Percentiles rank a stretch among this genome's conserved stretches.
phyloP scores from a whole-genome alignment of 2,888 invertebrate species.

The Nymphalis c-album region DNA sequence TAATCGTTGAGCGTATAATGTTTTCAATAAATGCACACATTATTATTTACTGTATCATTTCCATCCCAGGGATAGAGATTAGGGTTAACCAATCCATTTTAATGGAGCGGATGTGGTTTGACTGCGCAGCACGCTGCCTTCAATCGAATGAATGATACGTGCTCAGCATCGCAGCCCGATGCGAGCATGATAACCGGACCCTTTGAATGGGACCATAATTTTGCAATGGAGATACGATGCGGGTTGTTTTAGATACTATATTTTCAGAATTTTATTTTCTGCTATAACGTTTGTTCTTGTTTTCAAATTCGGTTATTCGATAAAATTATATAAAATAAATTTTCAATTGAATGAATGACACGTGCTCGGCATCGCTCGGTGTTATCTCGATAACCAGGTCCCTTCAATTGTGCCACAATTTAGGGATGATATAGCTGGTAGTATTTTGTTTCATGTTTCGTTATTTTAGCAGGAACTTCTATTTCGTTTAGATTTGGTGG shows the following conservation, averaged over 20 bases:
- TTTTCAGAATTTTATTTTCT: background rate
- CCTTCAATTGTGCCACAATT: too few species aligned
- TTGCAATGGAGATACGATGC: constrained; percentile 34
- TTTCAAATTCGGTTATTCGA: too few species aligned
- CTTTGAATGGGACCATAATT: constrained; percentile 38
- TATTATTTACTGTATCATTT: constrained; percentile 14
- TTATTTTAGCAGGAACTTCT: too few species aligned
- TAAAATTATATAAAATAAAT: too few species aligned
- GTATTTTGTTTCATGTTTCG: too few species aligned
- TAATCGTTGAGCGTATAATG: background rate
- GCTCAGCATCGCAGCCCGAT: constrained; percentile 38
- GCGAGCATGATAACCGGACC: constrained; percentile 30
- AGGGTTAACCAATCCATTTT: constrained; percentile 33
- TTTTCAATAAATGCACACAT: constrained; percentile 15
- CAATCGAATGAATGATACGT: constrained; percentile 36
- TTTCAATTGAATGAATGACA: too few species aligned
- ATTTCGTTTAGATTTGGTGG: too few species aligned
- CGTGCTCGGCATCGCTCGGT: too few species aligned
- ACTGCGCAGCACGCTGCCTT: constrained; percentile 26
- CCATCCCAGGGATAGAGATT: constrained; percentile 23
- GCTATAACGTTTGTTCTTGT: too few species aligned
- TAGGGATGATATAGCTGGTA: too few species aligned
- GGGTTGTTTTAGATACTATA: constrained; percentile 13
- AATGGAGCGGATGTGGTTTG: constrained; percentile 32
- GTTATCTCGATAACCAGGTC: too few species aligned